Evolutionary conservation across 2,888 invertebrate species (phyloP).

Genomic region (Xylota segnis): DNA sequence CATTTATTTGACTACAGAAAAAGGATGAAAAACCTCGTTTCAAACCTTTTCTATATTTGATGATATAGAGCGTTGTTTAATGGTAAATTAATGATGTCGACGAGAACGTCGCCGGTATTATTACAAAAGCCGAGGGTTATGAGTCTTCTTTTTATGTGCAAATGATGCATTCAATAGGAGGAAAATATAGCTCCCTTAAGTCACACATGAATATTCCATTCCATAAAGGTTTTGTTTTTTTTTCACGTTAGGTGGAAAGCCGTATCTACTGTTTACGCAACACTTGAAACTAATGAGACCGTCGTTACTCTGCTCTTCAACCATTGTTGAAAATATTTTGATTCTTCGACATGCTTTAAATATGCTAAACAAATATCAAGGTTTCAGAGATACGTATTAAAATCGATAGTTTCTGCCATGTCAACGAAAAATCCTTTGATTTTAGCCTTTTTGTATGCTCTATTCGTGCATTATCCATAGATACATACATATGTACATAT

Average conservation of each 20-base stretch:
- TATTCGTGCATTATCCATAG: too few species aligned
- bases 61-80: conserved; percentile 32
- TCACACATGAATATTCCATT: conserved; percentile 43
- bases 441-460: too few species aligned
- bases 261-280: conserved; percentile 33
- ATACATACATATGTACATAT: too few species aligned
- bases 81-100: conserved; percentile 39
- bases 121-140: conserved; percentile 45
- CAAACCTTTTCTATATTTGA: conserved; percentile 3
- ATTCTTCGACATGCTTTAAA: background rate
- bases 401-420: background rate
- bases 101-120: conserved; percentile 19
- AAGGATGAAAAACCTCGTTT: conserved; percentile 7
- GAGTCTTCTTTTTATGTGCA: conserved; percentile 23
- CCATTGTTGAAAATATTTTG: conserved; percentile 3
- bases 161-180: conserved; percentile 52
- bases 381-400: background rate
- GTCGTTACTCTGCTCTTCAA: conserved; percentile 15
- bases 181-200: conserved; percentile 23
- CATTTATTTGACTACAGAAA: conserved; percentile 1
- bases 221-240: conserved; percentile 29
- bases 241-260: conserved; percentile 3
- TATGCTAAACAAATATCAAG: background rate
- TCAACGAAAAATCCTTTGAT: too few species aligned
- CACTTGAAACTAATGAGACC: conserved; percentile 55